Evolutionary conservation across 64 coral and sea anemone species (phyloP).

Genomic region (Montipora sp.): DNA sequence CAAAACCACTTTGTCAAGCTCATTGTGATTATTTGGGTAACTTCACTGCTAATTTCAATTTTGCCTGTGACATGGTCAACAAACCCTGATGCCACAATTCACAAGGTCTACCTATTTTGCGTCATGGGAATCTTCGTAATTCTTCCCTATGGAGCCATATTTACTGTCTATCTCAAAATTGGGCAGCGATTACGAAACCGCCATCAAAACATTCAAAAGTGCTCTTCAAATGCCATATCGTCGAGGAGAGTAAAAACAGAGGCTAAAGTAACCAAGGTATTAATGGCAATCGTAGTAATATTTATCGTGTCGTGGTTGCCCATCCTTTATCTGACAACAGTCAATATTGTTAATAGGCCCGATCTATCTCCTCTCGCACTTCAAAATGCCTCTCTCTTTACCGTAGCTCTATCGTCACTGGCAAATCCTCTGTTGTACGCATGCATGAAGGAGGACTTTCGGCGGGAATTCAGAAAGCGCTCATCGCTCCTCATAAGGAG

Average conservation of each 20-base stretch:
- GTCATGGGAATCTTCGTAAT: slow-evolving; percentile 21
- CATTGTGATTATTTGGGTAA: slow-evolving; percentile 3
- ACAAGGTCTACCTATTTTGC: slow-evolving; percentile 35
- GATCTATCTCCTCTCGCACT: neutral
- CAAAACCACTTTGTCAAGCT: slow-evolving; percentile 12
- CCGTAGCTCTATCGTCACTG: slow-evolving; percentile 13
- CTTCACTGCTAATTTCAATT: slow-evolving; percentile 1
- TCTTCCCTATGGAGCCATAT: slow-evolving; percentile 13
- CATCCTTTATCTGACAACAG: slow-evolving; percentile 45
- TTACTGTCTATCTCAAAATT: slow-evolving; percentile 8
- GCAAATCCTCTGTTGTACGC: slow-evolving; percentile 46
- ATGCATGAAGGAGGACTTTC: slow-evolving; percentile 33
- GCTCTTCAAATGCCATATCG: neutral
- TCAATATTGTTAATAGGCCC: neutral
- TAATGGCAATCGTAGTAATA: slow-evolving; percentile 38
- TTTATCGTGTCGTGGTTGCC: slow-evolving; percentile 45
- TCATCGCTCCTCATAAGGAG: neutral
- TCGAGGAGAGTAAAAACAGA: slow-evolving; percentile 11
- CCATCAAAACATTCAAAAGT: slow-evolving; percentile 14
- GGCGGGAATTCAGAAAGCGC: neutral
- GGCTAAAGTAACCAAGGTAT: slow-evolving; percentile 25
- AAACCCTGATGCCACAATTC: neutral
- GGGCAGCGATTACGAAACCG: neutral
- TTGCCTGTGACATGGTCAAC: slow-evolving; percentile 22
- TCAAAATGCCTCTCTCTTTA: slow-evolving; percentile 3